Percentiles rank a stretch among this genome's conserved stretches.
These are phyloP conservation scores for Mycalesis mineus DNA, from an alignment of 2,888 invertebrate species.

Conservation along the genomic window DNA sequence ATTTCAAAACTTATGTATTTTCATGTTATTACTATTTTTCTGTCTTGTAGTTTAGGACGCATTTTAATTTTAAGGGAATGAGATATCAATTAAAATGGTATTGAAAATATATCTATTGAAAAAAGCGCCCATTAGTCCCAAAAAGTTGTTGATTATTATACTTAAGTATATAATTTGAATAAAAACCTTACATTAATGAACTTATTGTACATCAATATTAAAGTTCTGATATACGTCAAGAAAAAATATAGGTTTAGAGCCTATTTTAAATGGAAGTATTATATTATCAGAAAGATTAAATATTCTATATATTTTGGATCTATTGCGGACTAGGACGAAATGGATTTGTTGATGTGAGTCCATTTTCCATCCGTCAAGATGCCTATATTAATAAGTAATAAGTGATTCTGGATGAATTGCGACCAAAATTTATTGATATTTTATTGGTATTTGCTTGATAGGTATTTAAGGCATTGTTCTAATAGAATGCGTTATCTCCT, in stretches of 20 bases:
- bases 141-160: slow-evolving; percentile 7
- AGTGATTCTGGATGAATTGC: neutral
- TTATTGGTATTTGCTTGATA: neutral
- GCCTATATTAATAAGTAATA: neutral
- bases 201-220: neutral
- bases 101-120: neutral
- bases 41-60: slow-evolving; percentile 5
- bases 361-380: no score
- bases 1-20: no score
- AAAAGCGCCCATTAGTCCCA: neutral
- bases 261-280: no score
- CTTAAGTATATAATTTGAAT: slow-evolving; percentile 1
- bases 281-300: no score
- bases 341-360: no score
- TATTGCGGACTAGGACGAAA: no score
- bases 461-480: neutral
- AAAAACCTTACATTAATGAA: neutral
- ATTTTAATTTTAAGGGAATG: neutral
- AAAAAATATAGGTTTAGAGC: no score
- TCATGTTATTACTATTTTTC: neutral
- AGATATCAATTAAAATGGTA: neutral
- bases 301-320: no score
- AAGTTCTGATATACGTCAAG: no score
- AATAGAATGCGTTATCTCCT: neutral
- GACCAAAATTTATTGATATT: neutral